Evolutionary conservation across 2,797 vertebrate genomes (phyloP), one percentile per base, ranked within the genome.

Genomic region (Dromococcyx pavoninus): DNA sequence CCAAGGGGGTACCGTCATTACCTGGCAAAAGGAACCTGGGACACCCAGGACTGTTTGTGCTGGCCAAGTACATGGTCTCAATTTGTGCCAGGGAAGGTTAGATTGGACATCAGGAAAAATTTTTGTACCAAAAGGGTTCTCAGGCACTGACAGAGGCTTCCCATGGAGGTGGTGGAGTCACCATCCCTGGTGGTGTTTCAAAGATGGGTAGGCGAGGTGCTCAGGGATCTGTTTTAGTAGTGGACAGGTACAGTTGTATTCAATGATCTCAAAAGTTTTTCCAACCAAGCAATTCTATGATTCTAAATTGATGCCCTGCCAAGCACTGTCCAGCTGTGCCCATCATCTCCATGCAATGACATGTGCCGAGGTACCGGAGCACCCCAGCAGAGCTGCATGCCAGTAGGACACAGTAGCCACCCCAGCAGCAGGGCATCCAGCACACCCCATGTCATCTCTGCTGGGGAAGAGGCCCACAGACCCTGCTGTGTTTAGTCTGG

Each of bases 341-440:
- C 61, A 4, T 18, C 37, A 2, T 1, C 50, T 18, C 27, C 2
- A 0, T 3, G 65, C 56, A 21, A 10, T 6, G 4, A 19, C 7
- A 0, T 3, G 28, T 17, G 24, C 58, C 9, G 6, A 0, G 2
- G 0, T 11, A n/a, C 46, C 0, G 1, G 30, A 4, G 10, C 3
- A 11, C 0, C 61, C 4, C 39, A 13, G 39, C 44, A 19, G 69
- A 58, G 43, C 43, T 1, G 7, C 8, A 1, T 48, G 67, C 54
- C n/a, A 56, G 71, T 21, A 2, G 1, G 92, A 43, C 25, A 12
- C 61, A 3, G 66, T 71, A n/a, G 48, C 25, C 3, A 0, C 7
- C 7, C 51, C 50, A 14, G 39, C 39, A 41, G 39, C 13, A 41
- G 24, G 9, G 67, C 76, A 58, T 65, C 51, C 70, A 15, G 64